Conservation (phyloP, 2,113 vertebrate species). For the Chaetodon trifascialis region DNA sequence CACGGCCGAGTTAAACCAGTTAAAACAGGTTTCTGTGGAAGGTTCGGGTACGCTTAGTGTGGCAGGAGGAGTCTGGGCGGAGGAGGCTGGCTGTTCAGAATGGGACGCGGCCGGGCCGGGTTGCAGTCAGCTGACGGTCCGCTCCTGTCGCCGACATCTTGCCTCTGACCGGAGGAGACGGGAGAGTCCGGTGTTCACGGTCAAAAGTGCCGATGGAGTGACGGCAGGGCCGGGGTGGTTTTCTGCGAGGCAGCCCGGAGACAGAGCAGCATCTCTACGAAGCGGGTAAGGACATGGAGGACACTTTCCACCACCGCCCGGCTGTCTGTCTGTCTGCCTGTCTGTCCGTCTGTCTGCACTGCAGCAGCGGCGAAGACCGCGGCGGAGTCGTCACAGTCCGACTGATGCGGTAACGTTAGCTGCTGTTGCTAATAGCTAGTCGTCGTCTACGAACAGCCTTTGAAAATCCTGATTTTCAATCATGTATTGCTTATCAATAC, state of each 20-base stretch:
- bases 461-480: neutral
- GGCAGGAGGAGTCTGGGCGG: rapidly evolving
- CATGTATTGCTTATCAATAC: neutral
- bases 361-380: slow-evolving; percentile 30
- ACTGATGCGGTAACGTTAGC: slow-evolving; percentile 30
- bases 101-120: slow-evolving; percentile 49
- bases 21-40: rapidly evolving
- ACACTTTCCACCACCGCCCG: no score
- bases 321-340: no score
- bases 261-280: neutral
- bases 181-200: slow-evolving; percentile 17
- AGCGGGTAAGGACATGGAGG: neutral
- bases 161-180: slow-evolving; percentile 37
- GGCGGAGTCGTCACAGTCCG: neutral
- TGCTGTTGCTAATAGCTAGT: slow-evolving; percentile 24
- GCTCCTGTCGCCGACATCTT: slow-evolving; percentile 67
- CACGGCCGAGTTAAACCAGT: rapidly evolving
- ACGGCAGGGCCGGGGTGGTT: neutral
- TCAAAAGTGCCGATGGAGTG: slow-evolving; percentile 9
- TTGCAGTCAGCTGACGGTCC: slow-evolving; percentile 54
- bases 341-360: slow-evolving; percentile 31
- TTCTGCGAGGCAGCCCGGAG: neutral
- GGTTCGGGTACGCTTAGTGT: rapidly evolving
- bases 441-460: neutral
- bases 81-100: neutral